Evolutionary conservation across 1,140 invertebrate genomes (phyloP), one percentile per base, ranked within the genome.

Genomic region (Uloborus diversus): DNA sequence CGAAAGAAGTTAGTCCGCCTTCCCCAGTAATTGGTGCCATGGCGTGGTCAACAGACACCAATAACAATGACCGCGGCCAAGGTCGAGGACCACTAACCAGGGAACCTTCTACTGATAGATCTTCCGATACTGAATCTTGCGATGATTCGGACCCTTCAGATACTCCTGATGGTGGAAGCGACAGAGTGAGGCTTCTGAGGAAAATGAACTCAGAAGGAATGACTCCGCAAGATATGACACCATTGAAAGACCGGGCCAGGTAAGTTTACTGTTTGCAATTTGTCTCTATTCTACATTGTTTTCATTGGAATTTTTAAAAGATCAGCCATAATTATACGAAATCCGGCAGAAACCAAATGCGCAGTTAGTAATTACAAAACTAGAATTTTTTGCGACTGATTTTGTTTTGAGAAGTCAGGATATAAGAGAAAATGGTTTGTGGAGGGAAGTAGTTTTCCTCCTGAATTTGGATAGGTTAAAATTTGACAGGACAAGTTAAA

Each of bases 171-270:
- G 30, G 28, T n/a, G 49, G 49, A 27, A 73, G 33, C 33, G 70
- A 61, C 17, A 61, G 59, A 4, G 73, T 78, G 1, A 35, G 47
- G 23, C 28, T 78, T 13, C 73, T 78, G 1, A 17, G 73, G 25
- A 78, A 78, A 30, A 78, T 78, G 73, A 78, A 78, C 32, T 65
- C 73, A 11, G 73, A 78, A 57, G 73, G 59, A 4, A 71, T 59
- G 68, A 33, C 68, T 5, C 53, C 68, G 7, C 68, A 71, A 42
- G 68, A 71, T 7, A 25, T 59, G 51, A 59, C 68, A 17, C 68
- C 68, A 4, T 30, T 73, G 2, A 73, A 73, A 62, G 70, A 73
- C 5, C 28, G 70, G 23, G 37, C 70, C 2, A 73, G 57, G 70
- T 73, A 59, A 17, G n/a, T 20, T 20, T n/a, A 53, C n/a, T n/a